Conservation (phyloP, 1,140 invertebrate genomes). For the Anastatus disparis region DNA sequence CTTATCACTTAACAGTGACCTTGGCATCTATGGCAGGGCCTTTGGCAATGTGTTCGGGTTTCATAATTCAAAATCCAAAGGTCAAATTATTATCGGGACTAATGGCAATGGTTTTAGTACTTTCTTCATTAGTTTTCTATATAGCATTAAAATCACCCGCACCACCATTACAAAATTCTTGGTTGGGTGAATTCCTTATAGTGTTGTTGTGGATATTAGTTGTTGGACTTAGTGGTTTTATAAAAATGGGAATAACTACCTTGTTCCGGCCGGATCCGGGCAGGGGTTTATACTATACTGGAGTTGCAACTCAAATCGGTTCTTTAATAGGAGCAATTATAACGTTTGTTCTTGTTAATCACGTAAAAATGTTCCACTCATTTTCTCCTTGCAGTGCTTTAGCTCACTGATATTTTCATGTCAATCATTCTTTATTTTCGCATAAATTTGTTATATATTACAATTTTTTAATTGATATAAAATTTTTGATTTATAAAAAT, state of each 20-base stretch:
- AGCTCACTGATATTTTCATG: slow-evolving; percentile 36
- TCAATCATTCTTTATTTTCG: no score
- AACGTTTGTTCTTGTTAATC: slow-evolving; percentile 81
- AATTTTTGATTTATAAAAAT: no score
- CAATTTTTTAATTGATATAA: no score
- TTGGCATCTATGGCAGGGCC: slow-evolving; percentile 88
- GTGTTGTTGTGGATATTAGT: slow-evolving; percentile 77
- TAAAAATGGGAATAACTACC: slow-evolving; percentile 83
- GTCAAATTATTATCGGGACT: slow-evolving; percentile 69
- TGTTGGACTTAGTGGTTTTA: slow-evolving; percentile 79
- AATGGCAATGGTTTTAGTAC: slow-evolving; percentile 65
- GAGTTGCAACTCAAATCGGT: slow-evolving; percentile 83
- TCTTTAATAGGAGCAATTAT: slow-evolving; percentile 80
- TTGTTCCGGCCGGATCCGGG: slow-evolving; percentile 70
- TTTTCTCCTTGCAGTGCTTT: slow-evolving; percentile 54
- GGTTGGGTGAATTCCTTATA: slow-evolving; percentile 73
- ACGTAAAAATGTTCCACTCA: slow-evolving; percentile 71
- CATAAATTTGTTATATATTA: no score
- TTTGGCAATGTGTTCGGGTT: slow-evolving; percentile 81
- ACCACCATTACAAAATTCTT: slow-evolving; percentile 74
- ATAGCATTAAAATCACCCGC: slow-evolving; percentile 79
- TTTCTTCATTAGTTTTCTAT: slow-evolving; percentile 75
- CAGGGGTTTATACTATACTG: slow-evolving; percentile 77
- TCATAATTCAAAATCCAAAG: slow-evolving; percentile 76
- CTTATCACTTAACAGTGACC: slow-evolving; percentile 86